Base-by-base conservation (phyloP, 2,888 invertebrate species). In the Anthoptus insignis region DNA sequence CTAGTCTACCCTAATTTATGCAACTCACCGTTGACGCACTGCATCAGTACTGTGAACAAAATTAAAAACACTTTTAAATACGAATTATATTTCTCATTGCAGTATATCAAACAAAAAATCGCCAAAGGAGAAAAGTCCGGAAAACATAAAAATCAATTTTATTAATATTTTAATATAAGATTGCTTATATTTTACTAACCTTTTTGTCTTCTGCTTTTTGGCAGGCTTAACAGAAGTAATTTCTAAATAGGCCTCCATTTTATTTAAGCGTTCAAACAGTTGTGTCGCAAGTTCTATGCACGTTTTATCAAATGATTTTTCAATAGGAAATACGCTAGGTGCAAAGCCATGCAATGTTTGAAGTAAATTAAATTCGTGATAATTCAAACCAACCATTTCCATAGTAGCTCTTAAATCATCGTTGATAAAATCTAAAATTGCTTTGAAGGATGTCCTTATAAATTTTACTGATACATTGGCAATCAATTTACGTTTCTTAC, bases 391-490 rank as follows among this genome's bases (percentile, higher is more conserved):
- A 13, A 21, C 45, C 21, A 45, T 45, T 22, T 45, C 64, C 1
- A 77, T 13, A 67, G 69, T 75, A 0, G 68, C 76, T 47, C 68
- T 69, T 34, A 27, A 3, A 1, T 70, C 59, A 11, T 77, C 73
- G 1, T 59, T 45, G 0, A 80, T 27, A 68, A 81, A 81, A 24
- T 76, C 70, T 13, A 74, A 47, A 19, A 79, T 65, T 4, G 59
- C 67, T 56, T 70, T 59, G n/a, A 80, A 59, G 0, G 65, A 32
- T 1, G 58, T 63, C 19, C 66, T 70, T 9, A 75, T 63, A 49
- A 77, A 77, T 0, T 29, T 1, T 0, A 70, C 68, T 0, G 76
- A 64, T 9, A 79, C 50, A 13, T 4, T 22, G 1, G 21, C 45
- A 21, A 45, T 13, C 22, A 45, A 45, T 22, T 5, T 45, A 45